Evolutionary conservation across 2,797 vertebrate species (phyloP), one percentile per base, ranked within the genome.

Genomic region (Sebastes oblongus): DNA sequence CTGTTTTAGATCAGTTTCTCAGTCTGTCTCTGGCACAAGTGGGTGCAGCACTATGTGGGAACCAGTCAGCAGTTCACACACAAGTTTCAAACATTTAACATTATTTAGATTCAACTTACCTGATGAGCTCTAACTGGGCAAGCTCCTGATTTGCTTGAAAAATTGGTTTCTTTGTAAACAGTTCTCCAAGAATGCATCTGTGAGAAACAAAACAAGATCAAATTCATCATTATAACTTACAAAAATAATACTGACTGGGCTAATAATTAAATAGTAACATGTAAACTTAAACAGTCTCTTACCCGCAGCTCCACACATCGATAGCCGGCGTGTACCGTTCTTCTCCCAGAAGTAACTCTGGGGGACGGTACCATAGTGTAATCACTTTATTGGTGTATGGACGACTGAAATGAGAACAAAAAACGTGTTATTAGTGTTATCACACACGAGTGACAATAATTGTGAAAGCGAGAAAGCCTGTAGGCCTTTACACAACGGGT

Each of bases 341-440:
- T 89, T 99, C 98, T 55, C 98, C 98, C 79, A 99, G 93, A 64
- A 99, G 96, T 88, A 99, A 90, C 79, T 99, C 98, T 0, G 98
- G 98, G 42, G 98, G 98, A 12, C 98, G 97, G 94, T 99, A 99
- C 98, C 98, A 99, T 34, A 99, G 91, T 2, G 98, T 99, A 90
- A 99, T 99, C 85, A 99, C 98, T 95, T 99, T 99, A 86, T 99
- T 99, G 77, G 98, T 99, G 90, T 99, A 99, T 0, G 98, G 98
- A 16, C 98, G 98, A 94, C 98, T 99, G 92, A 27, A 92, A 32
- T 4, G 1, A 89, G 29, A 78, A 66, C 22, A 59, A 11, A 72
- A 54, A 29, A 29, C 11, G 25, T 34, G 8, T 46, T 20, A 7
- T 80, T 46, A 42, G 4, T 2, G 27, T 52, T 1, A 34, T 55